A percentile compares a stretch with the other conserved stretches of the same genome.
These are phyloP conservation scores for Quadroppia sp. DNA, from an alignment of 2,888 invertebrate genomes.

Conservation along the genomic window DNA sequence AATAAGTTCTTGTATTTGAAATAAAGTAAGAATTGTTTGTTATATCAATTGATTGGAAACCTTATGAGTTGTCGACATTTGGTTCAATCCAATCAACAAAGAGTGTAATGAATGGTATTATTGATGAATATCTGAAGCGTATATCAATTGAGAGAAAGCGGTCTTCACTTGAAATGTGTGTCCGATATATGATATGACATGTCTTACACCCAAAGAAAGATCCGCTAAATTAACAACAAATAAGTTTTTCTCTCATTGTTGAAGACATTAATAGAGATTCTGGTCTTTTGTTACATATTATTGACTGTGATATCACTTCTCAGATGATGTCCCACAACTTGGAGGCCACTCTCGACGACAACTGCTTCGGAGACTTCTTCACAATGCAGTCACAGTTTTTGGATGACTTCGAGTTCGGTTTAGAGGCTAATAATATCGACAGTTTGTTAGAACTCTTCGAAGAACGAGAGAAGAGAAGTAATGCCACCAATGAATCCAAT, in stretches of 20 bases:
- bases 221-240: constrained; percentile 18
- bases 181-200: too few relatives aligned
- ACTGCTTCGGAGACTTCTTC: constrained; percentile 8
- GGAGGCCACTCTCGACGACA: constrained; percentile 24
- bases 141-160: too few relatives aligned
- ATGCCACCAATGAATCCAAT: not conserved
- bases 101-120: too few relatives aligned
- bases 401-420: constrained; percentile 33
- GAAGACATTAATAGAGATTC: not conserved
- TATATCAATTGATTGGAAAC: too few relatives aligned
- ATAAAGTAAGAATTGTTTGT: too few relatives aligned
- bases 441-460: constrained; percentile 17
- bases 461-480: not conserved
- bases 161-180: too few relatives aligned
- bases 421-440: constrained; percentile 31
- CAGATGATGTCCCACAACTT: constrained; percentile 13
- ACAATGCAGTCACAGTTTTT: constrained; percentile 29
- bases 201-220: too few relatives aligned
- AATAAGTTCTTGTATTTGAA: too few relatives aligned
- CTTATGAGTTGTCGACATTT: too few relatives aligned
- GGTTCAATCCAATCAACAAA: too few relatives aligned
- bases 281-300: constrained; percentile 16
- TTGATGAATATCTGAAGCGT: too few relatives aligned
- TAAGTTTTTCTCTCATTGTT: constrained; percentile 5
- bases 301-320: not conserved